Conservation (phyloP, 2,797 vertebrate genomes). For the Mionectes olivaceus region DNA sequence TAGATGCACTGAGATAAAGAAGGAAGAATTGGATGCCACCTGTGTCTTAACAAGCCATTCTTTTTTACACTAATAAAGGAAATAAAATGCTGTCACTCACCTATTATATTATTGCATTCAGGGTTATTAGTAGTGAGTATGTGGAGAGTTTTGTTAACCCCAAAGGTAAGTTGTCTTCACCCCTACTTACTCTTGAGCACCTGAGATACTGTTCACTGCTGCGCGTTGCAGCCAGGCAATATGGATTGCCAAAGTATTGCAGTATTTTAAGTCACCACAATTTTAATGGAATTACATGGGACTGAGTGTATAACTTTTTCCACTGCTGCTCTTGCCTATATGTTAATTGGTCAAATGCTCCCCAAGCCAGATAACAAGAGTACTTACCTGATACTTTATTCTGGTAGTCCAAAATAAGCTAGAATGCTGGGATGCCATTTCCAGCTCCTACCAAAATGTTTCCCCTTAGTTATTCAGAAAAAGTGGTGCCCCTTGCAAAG, state of each 20-base stretch:
- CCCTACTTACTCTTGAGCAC: neutral
- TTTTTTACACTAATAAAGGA: neutral
- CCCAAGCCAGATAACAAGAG: neutral
- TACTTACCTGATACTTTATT: neutral
- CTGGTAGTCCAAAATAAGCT: neutral
- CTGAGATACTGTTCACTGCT: neutral
- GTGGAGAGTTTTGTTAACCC: neutral
- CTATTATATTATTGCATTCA: neutral
- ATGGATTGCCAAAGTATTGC: neutral
- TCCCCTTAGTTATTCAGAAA: neutral
- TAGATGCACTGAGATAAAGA: neutral
- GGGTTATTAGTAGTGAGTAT: neutral
- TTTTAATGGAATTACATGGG: neutral
- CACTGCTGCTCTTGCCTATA: neutral
- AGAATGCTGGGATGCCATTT: neutral
- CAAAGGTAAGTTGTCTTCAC: neutral
- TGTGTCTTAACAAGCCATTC: neutral
- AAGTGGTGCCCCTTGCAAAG: neutral
- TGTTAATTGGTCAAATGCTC: neutral
- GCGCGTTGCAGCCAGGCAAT: neutral
- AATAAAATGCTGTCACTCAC: neutral
- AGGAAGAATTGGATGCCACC: neutral
- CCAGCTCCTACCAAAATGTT: neutral
- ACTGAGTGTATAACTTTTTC: neutral
- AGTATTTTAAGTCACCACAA: neutral